Base-by-base conservation (phyloP, 2,113 vertebrate genomes). In the Gadus chalcogrammus region DNA sequence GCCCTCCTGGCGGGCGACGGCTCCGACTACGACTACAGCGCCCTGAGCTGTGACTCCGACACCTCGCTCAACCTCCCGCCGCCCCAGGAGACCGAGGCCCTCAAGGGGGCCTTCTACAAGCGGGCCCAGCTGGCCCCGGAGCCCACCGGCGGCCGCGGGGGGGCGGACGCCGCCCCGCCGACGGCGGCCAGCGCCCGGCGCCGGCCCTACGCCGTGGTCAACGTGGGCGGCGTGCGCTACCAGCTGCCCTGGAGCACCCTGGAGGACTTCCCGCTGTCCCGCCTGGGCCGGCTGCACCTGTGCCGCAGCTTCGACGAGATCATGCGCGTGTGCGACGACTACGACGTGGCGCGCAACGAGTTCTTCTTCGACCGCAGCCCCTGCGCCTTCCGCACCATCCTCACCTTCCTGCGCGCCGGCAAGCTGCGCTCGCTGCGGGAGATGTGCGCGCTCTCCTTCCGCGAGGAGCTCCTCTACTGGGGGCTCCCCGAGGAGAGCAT, bases 291-390 rank as follows among this genome's bases (percentile, higher is more conserved):
- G 64, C 92, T 99, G 75, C 94, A 93, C 67, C 93, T 95, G 80
- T 99, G 97, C 82, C 95, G 91, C 74, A 99, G 93, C 85, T 98
- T 98, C 12, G 97, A 99, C 0, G 96, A 99, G 88, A 98, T 99
- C 89, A 95, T 99, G 85, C 88, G 91, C 11, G 88, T 99, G 79
- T 99, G 97, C 1, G 97, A 99, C 0, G 97, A 99, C 85, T 99
- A 99, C 0, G 97, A 98, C 0, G 95, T 98, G 35, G 88, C 94
- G 0, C 95, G 91, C 85, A 97, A 99, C 0, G 97, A 99, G 77
- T 99, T 97, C 92, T 99, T 99, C 91, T 99, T 99, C 0, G 97
- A 99, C 89, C 96, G 97, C 73, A 95, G 94, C 87, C 97, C 97
- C 0, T 94, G 96, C 1, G 95, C 97, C 12, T 99, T 99, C 84